phyloP scores from a whole-genome alignment of 1,140 invertebrate species.

The Magallana ariakensis region DNA sequence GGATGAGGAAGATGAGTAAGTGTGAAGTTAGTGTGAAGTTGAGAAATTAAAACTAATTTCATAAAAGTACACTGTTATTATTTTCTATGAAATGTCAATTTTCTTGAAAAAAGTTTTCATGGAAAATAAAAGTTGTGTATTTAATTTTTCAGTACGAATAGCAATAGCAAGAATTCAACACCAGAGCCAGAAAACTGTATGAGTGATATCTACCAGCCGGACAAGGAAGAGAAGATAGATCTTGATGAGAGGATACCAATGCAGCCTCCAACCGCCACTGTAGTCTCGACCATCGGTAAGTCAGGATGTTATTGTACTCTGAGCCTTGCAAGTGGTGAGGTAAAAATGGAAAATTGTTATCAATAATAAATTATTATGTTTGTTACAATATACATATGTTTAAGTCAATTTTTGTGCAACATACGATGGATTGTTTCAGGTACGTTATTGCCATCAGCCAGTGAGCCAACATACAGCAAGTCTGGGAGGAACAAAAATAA shows the following conservation, averaged over 20 bases:
- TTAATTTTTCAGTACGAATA: constrained; percentile 29
- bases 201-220: constrained; percentile 73
- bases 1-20: constrained; percentile 56
- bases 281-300: constrained; percentile 72
- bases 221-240: constrained; percentile 85
- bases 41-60: too few species aligned
- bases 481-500: constrained; percentile 55
- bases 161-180: constrained; percentile 78
- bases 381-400: background rate
- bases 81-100: too few species aligned
- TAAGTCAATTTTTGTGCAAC: background rate
- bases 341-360: too few species aligned
- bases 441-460: constrained; percentile 65
- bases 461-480: constrained; percentile 63
- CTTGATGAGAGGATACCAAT: constrained; percentile 66
- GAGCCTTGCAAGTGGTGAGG: too few species aligned
- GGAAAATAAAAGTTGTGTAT: too few species aligned
- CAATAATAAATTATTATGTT: too few species aligned
- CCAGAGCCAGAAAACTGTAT: constrained; percentile 81
- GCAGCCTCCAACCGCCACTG: constrained; percentile 69
- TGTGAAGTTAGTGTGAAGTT: too few species aligned
- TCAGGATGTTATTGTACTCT: background rate
- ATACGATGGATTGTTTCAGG: constrained; percentile 58
- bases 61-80: too few species aligned
- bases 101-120: too few species aligned